These are phyloP conservation scores for Etia nguti DNA, from an alignment of 2,113 vertebrate species.

Conservation along the genomic window DNA sequence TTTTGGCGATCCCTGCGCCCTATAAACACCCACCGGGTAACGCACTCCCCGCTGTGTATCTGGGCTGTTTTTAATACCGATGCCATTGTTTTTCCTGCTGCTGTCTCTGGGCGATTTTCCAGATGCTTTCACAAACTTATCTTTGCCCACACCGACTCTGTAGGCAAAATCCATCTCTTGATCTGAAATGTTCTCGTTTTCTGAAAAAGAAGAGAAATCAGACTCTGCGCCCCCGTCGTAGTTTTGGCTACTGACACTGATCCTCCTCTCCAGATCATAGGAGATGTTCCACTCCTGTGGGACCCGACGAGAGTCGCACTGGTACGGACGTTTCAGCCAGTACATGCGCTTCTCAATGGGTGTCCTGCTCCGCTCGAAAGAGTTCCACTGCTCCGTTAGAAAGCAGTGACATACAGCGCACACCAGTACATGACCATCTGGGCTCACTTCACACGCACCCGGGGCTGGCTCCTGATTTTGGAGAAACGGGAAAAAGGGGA, in stretches of 20 bases:
- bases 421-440: constrained; percentile 83
- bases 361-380: constrained; percentile 89
- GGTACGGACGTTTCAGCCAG: constrained; percentile 91
- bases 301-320: constrained; percentile 79
- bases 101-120: constrained; percentile 51
- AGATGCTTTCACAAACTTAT: constrained; percentile 53
- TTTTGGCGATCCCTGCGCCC: constrained; percentile 57
- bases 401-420: constrained; percentile 95
- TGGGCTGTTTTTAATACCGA: constrained; percentile 70
- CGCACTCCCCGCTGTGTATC: constrained; percentile 61
- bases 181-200: constrained; percentile 78
- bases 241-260: constrained; percentile 59
- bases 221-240: constrained; percentile 76
- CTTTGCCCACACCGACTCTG: constrained; percentile 39
- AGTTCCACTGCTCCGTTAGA: constrained; percentile 91
- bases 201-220: constrained; percentile 84
- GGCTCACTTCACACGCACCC: constrained; percentile 79
- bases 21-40: constrained; percentile 56
- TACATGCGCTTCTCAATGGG: constrained; percentile 95
- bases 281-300: constrained; percentile 82
- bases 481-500: constrained; percentile 89
- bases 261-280: constrained; percentile 74
- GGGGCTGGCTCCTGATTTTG: constrained; percentile 94
- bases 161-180: constrained; percentile 69
- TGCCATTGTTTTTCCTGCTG: constrained; percentile 55